These are phyloP conservation scores for Drosophila hawaiiensis DNA, from an alignment of 2,888 invertebrate species.

Conservation along the genomic window DNA sequence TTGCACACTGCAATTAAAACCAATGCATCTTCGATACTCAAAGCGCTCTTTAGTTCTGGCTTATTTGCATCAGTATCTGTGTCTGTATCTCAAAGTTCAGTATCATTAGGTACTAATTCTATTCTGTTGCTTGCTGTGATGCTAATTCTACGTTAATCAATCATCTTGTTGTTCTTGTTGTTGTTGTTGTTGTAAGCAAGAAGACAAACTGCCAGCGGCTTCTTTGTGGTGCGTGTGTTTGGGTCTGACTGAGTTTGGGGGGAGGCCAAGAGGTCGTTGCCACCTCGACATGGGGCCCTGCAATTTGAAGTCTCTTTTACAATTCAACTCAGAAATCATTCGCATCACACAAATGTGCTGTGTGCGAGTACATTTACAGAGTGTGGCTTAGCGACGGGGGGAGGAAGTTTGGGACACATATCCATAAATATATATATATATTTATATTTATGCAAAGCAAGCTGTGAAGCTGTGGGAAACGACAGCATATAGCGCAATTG, in stretches of 20 bases:
- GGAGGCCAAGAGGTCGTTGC: conserved; percentile 41
- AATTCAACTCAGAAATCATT: conserved; percentile 39
- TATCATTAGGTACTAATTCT: conserved; percentile 15
- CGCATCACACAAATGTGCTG: conserved; percentile 33
- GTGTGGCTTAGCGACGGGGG: background rate
- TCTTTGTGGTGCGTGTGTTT: conserved; percentile 38
- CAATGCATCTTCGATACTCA: conserved; percentile 33
- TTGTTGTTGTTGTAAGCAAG: conserved; percentile 30
- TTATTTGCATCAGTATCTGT: conserved; percentile 27
- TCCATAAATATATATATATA: background rate
- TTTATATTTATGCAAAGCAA: conserved; percentile 17
- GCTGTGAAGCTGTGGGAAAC: conserved; percentile 46
- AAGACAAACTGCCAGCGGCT: conserved; percentile 44
- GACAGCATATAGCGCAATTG: conserved; percentile 33
- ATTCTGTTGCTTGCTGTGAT: conserved; percentile 25
- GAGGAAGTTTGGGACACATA: background rate
- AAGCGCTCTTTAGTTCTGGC: conserved; percentile 24
- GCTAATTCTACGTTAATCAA: conserved; percentile 56
- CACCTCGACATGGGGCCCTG: conserved; percentile 46
- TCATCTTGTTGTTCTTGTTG: conserved; percentile 33
- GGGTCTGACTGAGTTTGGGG: background rate
- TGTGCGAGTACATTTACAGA: conserved; percentile 20
- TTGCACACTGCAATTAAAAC: conserved; percentile 37
- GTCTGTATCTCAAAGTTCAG: conserved; percentile 20
- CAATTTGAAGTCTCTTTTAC: conserved; percentile 18